Conservation (phyloP, 2,797 vertebrate genomes). For the Protonibea diacanthus region DNA sequence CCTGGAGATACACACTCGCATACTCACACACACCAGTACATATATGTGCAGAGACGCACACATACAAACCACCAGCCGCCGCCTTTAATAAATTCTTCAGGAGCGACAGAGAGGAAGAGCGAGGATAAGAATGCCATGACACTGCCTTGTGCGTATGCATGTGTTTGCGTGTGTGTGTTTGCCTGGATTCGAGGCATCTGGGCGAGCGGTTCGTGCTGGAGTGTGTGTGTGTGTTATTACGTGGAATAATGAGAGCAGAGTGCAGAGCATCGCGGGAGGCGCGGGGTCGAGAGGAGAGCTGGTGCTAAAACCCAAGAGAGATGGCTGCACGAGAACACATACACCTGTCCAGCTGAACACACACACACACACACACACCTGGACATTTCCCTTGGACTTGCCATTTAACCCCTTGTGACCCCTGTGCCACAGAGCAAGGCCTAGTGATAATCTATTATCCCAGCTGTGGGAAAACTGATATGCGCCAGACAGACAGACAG, state of each 20-base stretch:
- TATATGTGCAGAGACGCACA: conserved; percentile 17
- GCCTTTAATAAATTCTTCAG: conserved; percentile 61
- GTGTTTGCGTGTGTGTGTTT: conserved; percentile 43
- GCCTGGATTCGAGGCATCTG: conserved; percentile 80
- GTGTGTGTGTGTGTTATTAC: conserved; percentile 83
- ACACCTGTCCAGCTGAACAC: conserved; percentile 35
- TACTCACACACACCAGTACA: conserved; percentile 15
- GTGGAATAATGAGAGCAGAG: conserved; percentile 87
- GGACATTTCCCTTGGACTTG: conserved; percentile 49
- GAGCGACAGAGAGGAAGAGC: conserved; percentile 43
- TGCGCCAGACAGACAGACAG: neutral
- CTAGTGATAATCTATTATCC: conserved; percentile 50
- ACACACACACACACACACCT: conserved; percentile 51
- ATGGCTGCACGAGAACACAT: conserved; percentile 10
- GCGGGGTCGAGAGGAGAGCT: conserved; percentile 77
- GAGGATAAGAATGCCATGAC: conserved; percentile 50
- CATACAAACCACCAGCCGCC: conserved; percentile 9
- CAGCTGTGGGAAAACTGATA: conserved; percentile 13
- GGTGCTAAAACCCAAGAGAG: conserved; percentile 56
- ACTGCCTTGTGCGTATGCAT: neutral
- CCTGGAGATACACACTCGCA: conserved; percentile 67
- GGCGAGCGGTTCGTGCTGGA: conserved; percentile 78
- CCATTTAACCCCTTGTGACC: conserved; percentile 64
- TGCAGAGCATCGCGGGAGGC: conserved; percentile 80
- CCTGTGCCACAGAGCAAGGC: conserved; percentile 30